These are phyloP conservation scores for Malurus leucopterus DNA, from an alignment of 2,797 vertebrate genomes.

Conservation along the genomic window DNA sequence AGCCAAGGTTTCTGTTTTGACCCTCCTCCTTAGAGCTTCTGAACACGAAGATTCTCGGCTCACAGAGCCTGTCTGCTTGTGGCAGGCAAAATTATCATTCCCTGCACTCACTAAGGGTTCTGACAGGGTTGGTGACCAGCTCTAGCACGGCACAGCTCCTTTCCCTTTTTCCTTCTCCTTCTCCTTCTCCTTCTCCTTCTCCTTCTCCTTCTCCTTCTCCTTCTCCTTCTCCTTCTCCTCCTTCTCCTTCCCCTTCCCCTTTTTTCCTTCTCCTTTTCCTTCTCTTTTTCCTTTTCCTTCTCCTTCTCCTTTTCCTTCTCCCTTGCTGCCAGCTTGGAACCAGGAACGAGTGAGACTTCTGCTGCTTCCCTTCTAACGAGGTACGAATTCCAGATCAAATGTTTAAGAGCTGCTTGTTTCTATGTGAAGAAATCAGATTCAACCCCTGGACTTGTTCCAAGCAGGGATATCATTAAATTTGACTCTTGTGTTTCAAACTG, in stretches of 20 bases:
- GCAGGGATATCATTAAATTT: background rate
- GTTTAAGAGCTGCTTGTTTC: background rate
- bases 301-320: no score
- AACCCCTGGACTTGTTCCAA: background rate
- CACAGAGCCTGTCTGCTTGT: background rate
- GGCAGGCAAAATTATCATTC: constrained; percentile 8
- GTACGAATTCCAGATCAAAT: constrained; percentile 6
- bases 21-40: background rate
- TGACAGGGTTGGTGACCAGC: background rate
- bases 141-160: background rate
- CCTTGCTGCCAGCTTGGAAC: no score
- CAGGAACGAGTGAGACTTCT: background rate
- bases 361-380: constrained; percentile 10
- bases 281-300: no score
- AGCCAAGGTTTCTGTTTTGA: background rate
- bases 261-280: no score
- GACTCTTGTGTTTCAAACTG: constrained; percentile 3
- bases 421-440: background rate
- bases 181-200: background rate
- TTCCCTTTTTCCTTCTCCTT: background rate
- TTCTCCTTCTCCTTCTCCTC: no score
- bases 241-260: no score
- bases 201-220: no score
- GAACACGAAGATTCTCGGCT: background rate
- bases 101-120: background rate